Percentiles rank a stretch among this genome's conserved stretches.
These are phyloP conservation scores for Alcedo atthis DNA, from an alignment of 2,797 vertebrate genomes.

Conservation along the genomic window DNA sequence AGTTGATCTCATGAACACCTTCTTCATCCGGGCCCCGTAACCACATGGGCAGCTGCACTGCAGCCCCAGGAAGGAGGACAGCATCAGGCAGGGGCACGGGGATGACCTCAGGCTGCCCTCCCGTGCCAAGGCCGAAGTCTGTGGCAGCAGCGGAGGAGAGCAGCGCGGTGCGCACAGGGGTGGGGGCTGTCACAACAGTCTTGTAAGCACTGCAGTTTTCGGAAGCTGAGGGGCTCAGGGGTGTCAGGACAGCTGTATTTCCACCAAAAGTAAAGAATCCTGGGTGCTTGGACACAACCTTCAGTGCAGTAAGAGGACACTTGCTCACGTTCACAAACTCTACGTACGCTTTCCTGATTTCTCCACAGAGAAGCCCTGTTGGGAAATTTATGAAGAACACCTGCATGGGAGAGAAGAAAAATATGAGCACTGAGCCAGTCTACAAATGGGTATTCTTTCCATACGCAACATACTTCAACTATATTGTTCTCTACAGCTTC, in stretches of 20 bases:
- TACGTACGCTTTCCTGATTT: slow-evolving; percentile 94
- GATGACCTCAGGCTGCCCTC: slow-evolving; percentile 81
- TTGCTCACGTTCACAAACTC: slow-evolving; percentile 95
- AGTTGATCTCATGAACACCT: slow-evolving; percentile 97
- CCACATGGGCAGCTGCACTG: slow-evolving; percentile 94
- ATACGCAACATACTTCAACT: background rate
- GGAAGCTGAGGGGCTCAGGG: slow-evolving; percentile 87
- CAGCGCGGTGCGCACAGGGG: slow-evolving; percentile 72
- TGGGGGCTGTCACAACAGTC: slow-evolving; percentile 82
- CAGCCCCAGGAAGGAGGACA: slow-evolving; percentile 88
- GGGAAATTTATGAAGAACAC: slow-evolving; percentile 98
- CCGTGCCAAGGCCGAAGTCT: slow-evolving; percentile 76
- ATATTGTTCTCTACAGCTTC: background rate
- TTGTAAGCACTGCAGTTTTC: slow-evolving; percentile 95
- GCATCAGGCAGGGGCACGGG: slow-evolving; percentile 85
- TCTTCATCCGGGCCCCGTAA: slow-evolving; percentile 94
- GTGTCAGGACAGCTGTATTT: slow-evolving; percentile 82
- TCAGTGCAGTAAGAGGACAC: slow-evolving; percentile 88
- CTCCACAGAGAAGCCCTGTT: slow-evolving; percentile 94
- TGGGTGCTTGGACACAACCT: slow-evolving; percentile 91
- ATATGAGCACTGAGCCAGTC: slow-evolving; percentile 11
- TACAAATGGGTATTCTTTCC: background rate
- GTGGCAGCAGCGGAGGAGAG: slow-evolving; percentile 79
- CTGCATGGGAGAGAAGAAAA: slow-evolving; percentile 77
- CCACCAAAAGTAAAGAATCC: slow-evolving; percentile 96